These are phyloP conservation scores for Oscheius sp. DNA, from an alignment of 2,888 invertebrate genomes.

Conservation along the genomic window DNA sequence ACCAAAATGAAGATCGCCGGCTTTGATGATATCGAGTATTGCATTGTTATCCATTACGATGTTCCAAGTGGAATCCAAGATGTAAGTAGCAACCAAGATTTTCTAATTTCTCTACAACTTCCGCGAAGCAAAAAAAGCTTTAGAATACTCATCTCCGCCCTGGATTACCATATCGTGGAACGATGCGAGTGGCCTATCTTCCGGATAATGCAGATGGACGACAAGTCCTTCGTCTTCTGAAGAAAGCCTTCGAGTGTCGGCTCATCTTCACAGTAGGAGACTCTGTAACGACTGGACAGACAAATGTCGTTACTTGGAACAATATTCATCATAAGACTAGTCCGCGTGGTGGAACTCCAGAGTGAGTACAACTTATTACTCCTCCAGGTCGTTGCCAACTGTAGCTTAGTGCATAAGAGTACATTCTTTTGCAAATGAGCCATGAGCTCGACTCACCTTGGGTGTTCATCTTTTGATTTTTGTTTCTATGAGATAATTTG, in stretches of 20 bases:
- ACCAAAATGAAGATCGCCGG: neutral
- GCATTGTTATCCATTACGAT: constrained; percentile 1
- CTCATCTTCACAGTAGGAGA: constrained; percentile 85
- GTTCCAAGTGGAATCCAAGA: constrained; percentile 29
- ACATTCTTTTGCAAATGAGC: too few relatives aligned
- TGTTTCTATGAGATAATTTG: neutral
- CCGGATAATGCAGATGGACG: constrained; percentile 31
- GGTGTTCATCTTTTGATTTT: neutral
- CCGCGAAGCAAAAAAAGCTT: too few relatives aligned
- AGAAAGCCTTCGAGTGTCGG: constrained; percentile 84
- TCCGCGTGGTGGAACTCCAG: constrained; percentile 49
- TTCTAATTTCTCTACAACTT: neutral
- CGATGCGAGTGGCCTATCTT: constrained; percentile 33
- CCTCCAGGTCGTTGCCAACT: too few relatives aligned
- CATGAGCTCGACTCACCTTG: neutral
- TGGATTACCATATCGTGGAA: constrained; percentile 33
- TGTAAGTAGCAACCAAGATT: neutral
- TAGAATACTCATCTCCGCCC: constrained; percentile 33
- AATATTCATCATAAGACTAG: constrained; percentile 85
- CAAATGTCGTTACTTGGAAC: constrained; percentile 89
- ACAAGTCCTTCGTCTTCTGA: constrained; percentile 79
- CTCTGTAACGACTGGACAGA: constrained; percentile 82
- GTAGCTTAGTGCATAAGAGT: too few relatives aligned
- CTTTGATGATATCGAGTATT: neutral
- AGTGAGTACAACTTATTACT: too few relatives aligned